Evolutionary conservation across 2,113 vertebrate genomes (phyloP).

Genomic region (Cyprinus carpio): DNA sequence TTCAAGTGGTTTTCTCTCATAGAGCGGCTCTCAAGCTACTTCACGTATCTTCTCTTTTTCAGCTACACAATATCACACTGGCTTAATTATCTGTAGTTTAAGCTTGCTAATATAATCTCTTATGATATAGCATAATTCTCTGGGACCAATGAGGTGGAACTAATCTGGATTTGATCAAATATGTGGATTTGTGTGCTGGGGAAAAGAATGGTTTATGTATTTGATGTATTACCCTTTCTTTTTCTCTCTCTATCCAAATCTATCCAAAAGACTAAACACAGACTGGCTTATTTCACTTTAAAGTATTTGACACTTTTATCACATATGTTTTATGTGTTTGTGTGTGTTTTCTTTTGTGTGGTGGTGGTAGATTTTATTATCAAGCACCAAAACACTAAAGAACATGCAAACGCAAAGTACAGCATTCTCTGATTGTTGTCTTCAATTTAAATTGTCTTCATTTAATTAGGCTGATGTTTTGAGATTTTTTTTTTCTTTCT

Average conservation of each 20-base stretch:
- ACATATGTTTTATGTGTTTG: background rate
- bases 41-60: constrained; percentile 3
- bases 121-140: constrained; percentile 57
- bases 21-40: background rate
- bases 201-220: constrained; percentile 46
- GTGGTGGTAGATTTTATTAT: background rate
- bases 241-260: constrained; percentile 6
- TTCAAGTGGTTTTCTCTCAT: background rate
- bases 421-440: background rate
- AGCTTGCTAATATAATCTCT: constrained; percentile 58
- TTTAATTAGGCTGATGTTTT: background rate
- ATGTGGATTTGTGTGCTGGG: constrained; percentile 47
- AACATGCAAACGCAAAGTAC: background rate
- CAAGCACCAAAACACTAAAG: background rate
- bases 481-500: background rate
- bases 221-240: constrained; percentile 27
- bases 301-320: background rate
- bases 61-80: constrained; percentile 49
- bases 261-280: constrained; percentile 3
- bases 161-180: constrained; percentile 65
- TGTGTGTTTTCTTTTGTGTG: background rate
- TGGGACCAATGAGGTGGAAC: constrained; percentile 57
- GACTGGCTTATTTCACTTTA: constrained; percentile 1
- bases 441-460: background rate
- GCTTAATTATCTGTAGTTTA: constrained; percentile 60